phyloP scores from a whole-genome alignment of 2,888 invertebrate genomes.

The Copidosoma aretas region DNA sequence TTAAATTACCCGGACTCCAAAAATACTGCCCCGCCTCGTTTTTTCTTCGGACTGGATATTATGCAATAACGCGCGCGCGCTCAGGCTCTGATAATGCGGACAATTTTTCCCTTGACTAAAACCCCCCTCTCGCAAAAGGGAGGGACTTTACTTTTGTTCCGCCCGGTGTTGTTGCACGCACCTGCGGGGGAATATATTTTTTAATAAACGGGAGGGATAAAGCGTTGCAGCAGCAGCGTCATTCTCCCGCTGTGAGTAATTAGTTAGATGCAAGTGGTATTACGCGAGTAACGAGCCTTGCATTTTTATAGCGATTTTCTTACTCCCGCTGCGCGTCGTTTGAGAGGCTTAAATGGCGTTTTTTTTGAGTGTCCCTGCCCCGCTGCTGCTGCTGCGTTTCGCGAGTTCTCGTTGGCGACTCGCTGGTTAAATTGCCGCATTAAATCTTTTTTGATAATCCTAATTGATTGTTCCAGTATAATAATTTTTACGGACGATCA shows the following conservation, averaged over 20 bases:
- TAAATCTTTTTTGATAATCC: slow-evolving; percentile 21
- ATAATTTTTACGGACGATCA: slow-evolving; percentile 10
- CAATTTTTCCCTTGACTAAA: slow-evolving; percentile 31
- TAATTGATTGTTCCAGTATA: slow-evolving; percentile 17
- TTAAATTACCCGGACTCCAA: slow-evolving; percentile 33
- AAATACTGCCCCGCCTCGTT: slow-evolving; percentile 33
- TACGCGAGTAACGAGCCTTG: background rate
- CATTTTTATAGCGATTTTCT: slow-evolving; percentile 4
- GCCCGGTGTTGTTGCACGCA: too few species aligned
- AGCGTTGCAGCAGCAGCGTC: slow-evolving; percentile 21
- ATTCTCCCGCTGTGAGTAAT: slow-evolving; percentile 34
- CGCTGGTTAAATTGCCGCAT: slow-evolving; percentile 14
- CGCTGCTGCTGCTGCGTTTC: background rate
- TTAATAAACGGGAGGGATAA: slow-evolving; percentile 29
- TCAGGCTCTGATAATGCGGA: slow-evolving; percentile 27
- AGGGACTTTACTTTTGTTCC: slow-evolving; percentile 18
- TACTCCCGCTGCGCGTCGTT: background rate
- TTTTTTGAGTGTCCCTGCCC: slow-evolving; percentile 3
- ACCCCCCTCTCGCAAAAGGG: slow-evolving; percentile 11
- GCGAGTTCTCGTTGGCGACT: background rate
- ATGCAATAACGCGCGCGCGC: slow-evolving; percentile 11
- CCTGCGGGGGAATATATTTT: slow-evolving; percentile 9
- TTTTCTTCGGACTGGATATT: slow-evolving; percentile 32
- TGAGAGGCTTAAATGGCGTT: slow-evolving; percentile 11
- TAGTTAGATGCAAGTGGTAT: slow-evolving; percentile 16